Evolutionary conservation across 2,113 vertebrate genomes (phyloP), one percentile per base, ranked within the genome.

Genomic region (Microcebus ravelobensis): DNA sequence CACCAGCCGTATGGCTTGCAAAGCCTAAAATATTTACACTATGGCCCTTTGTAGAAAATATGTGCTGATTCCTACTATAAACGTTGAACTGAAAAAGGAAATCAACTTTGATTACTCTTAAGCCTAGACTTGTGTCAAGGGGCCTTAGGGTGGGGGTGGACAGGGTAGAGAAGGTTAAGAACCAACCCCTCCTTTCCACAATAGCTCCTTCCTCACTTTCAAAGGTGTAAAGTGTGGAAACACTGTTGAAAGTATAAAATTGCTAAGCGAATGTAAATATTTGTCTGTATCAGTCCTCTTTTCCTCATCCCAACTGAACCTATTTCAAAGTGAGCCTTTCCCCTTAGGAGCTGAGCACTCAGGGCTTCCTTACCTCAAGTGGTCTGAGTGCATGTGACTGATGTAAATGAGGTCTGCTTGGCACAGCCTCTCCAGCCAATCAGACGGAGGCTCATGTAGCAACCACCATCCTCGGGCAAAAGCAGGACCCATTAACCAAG

Each of bases 401-500:
- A 99, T 98, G 95, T 99, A 99, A 91, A 99, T 97, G n/a, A 99
- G 96, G 95, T 99, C 99, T 0, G 98, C 98, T 39, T 25, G 87
- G 81, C 98, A 98, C 50, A 99, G 96, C 89, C 98, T 98, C 85
- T 99, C 98, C 91, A 99, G 55, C 68, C 98, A 98, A 42, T 99
- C 98, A 4, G 96, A 92, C 1, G 99, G 99, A 34, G 99, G 99
- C 73, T 99, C 99, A 2, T 99, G 99, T 6, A 99, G 97, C 50
- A 99, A 96, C 99, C 99, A 99, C 99, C 99, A 99, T 34, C 99
- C 99, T 18, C 99, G 92, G 48, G 99, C 98, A 95, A 99, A 99
- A 0, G 99, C 99, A 14, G 99, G 99, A 14, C 99, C 99, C 3
- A 11, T 98, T 67, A 99, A 65, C 99, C 99, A 99, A 1, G 99